A percentile compares a stretch with the other conserved stretches of the same genome.
phyloP scores from a whole-genome alignment of 2,797 vertebrate species.

The Emys orbicularis region DNA sequence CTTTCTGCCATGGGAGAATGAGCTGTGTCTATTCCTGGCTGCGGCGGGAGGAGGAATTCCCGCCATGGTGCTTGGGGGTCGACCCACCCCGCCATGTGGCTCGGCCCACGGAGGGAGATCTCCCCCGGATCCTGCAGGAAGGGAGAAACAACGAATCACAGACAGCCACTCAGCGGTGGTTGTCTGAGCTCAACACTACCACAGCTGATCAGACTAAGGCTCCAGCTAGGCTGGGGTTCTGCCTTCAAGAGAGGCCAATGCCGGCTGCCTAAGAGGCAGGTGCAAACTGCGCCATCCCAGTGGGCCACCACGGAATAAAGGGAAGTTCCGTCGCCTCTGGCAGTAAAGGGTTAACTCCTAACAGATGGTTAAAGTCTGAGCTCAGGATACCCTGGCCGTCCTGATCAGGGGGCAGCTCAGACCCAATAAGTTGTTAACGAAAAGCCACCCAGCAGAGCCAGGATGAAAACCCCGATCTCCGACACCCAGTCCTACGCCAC shows the following conservation, averaged over 20 bases:
- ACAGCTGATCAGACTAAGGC: background rate
- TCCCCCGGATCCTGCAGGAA: background rate
- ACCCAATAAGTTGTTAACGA: background rate
- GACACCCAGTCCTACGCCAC: background rate
- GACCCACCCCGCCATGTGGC: conserved; percentile 87
- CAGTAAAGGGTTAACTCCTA: background rate
- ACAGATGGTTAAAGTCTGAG: background rate
- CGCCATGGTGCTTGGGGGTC: conserved; percentile 86
- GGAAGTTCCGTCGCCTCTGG: background rate
- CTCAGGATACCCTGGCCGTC: background rate
- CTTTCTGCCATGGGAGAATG: background rate
- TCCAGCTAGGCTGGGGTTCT: background rate
- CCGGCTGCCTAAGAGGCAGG: too few relatives aligned
- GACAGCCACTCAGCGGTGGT: background rate
- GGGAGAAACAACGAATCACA: background rate
- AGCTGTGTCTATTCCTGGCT: background rate
- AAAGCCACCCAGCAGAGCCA: background rate
- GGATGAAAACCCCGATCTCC: background rate
- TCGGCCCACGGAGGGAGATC: background rate
- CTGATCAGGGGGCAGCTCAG: background rate
- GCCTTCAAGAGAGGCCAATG: background rate
- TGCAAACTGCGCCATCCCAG: too few relatives aligned
- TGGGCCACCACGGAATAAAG: background rate
- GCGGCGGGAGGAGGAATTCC: conserved; percentile 80
- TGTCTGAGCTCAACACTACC: background rate